These are phyloP conservation scores for Strix occidentalis DNA, from an alignment of 2,797 vertebrate genomes.

Conservation along the genomic window DNA sequence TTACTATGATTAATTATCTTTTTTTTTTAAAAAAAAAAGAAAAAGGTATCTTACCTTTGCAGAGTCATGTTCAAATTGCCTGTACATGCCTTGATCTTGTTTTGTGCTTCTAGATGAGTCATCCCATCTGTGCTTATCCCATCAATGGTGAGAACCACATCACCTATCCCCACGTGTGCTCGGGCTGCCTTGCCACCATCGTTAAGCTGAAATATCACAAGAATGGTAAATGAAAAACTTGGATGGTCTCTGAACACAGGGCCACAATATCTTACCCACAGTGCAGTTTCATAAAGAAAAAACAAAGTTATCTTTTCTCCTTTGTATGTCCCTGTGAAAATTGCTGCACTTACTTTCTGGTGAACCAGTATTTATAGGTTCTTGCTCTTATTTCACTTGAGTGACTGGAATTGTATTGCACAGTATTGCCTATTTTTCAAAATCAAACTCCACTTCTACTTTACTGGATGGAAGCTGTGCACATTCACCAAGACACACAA, in stretches of 20 bases:
- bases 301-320: neutral
- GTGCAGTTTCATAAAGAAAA: neutral
- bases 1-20: neutral
- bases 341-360: neutral
- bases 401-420: neutral
- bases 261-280: neutral
- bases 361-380: neutral
- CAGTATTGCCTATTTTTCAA: neutral
- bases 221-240: neutral
- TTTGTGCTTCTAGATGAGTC: slow-evolving; percentile 98
- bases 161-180: slow-evolving; percentile 89
- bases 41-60: slow-evolving; percentile 85
- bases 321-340: neutral
- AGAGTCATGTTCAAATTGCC: slow-evolving; percentile 89
- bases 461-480: neutral
- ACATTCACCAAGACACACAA: neutral
- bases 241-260: neutral
- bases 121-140: slow-evolving; percentile 90
- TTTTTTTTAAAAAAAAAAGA: neutral
- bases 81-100: slow-evolving; percentile 96
- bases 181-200: slow-evolving; percentile 92
- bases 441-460: neutral
- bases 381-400: neutral
- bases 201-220: slow-evolving; percentile 83
- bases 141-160: slow-evolving; percentile 91